phyloP scores from a whole-genome alignment of 1,140 invertebrate genomes.

The Pemphigus obesinymphae region DNA sequence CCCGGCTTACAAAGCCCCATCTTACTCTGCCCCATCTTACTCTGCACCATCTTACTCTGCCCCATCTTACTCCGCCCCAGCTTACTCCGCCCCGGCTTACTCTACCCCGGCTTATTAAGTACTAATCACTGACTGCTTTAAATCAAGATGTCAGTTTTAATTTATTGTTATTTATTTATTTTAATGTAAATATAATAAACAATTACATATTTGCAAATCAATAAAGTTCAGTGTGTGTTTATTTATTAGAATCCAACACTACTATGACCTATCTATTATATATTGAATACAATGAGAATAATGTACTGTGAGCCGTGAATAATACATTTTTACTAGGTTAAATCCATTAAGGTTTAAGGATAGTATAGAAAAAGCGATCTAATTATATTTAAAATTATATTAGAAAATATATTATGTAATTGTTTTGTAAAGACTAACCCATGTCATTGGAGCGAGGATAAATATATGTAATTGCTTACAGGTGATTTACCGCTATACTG shows the following conservation, averaged over 20 bases:
- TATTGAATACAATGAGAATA: too few relatives aligned
- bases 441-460: neutral
- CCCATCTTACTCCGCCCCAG: slow-evolving; percentile 47
- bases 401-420: neutral
- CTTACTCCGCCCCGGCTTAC: slow-evolving; percentile 44
- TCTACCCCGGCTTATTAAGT: slow-evolving; percentile 44
- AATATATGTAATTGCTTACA: neutral
- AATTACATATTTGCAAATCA: slow-evolving; percentile 18
- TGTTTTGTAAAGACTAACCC: neutral
- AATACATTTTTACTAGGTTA: neutral
- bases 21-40: slow-evolving; percentile 43
- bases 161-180: slow-evolving; percentile 42
- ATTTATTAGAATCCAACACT: neutral
- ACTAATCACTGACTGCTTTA: neutral
- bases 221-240: neutral
- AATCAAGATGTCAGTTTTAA: slow-evolving; percentile 1
- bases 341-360: neutral
- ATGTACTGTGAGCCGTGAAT: too few relatives aligned
- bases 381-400: neutral
- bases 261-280: too few relatives aligned
- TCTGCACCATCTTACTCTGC: slow-evolving; percentile 43
- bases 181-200: slow-evolving; percentile 35
- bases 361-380: neutral
- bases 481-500: neutral
- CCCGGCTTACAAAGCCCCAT: slow-evolving; percentile 42